Evolutionary conservation across 2,888 invertebrate species (phyloP).

Genomic region (Melanostoma scalare): DNA sequence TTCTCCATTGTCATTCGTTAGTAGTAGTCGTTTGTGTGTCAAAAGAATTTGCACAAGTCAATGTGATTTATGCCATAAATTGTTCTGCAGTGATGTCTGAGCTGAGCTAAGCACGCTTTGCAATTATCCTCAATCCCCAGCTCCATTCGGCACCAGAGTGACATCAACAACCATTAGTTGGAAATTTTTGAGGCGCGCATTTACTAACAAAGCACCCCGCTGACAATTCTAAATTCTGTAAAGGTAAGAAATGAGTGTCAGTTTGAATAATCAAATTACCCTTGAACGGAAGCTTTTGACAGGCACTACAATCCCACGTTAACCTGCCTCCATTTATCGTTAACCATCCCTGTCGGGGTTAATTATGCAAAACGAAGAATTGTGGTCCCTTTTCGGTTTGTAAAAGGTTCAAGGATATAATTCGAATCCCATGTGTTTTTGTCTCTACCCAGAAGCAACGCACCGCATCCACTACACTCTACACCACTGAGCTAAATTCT

Average conservation of each 20-base stretch:
- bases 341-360: constrained; percentile 31
- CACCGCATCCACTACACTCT: no score
- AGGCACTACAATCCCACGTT: constrained; percentile 29
- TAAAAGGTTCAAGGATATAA: constrained; percentile 4
- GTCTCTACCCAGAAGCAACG: no score
- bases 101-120: no score
- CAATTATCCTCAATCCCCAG: constrained; percentile 30
- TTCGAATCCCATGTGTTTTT: constrained; percentile 7
- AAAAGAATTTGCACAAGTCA: no score
- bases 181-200: constrained; percentile 7
- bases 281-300: constrained; percentile 43
- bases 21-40: background rate
- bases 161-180: constrained; percentile 11
- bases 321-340: constrained; percentile 1
- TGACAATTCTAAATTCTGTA: constrained; percentile 17
- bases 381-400: background rate
- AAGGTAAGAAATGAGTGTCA: constrained; percentile 29
- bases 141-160: constrained; percentile 1
- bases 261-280: constrained; percentile 37
- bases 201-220: background rate
- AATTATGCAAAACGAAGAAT: constrained; percentile 40
- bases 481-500: no score
- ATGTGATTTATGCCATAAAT: constrained; percentile 16
- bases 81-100: constrained; percentile 13
- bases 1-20: background rate